Conservation (phyloP, 2,113 vertebrate genomes). For the Notothenia rossii region DNA sequence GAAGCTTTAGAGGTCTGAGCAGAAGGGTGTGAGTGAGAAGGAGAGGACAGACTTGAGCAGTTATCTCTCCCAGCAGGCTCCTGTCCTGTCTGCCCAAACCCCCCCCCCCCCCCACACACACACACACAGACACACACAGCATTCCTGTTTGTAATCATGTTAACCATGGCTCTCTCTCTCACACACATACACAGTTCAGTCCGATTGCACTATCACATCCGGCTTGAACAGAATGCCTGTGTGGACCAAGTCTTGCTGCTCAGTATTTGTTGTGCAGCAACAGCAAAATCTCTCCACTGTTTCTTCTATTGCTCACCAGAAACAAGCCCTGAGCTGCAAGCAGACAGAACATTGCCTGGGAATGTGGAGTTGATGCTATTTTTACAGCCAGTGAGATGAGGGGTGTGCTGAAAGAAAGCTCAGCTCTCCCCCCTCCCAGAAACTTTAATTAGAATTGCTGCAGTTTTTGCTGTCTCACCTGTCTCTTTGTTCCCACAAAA, state of each 20-base stretch:
- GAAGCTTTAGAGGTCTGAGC: constrained; percentile 80
- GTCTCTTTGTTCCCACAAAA: constrained; percentile 58
- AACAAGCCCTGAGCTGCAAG: constrained; percentile 64
- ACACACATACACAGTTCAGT: constrained; percentile 40
- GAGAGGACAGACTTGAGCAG: constrained; percentile 79
- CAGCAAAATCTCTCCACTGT: constrained; percentile 54
- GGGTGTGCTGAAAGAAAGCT: constrained; percentile 48
- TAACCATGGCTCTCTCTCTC: constrained; percentile 61
- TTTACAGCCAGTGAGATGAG: constrained; percentile 64
- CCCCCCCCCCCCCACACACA: constrained; percentile 25
- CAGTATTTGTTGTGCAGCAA: constrained; percentile 66
- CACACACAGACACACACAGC: constrained; percentile 20
- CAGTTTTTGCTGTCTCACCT: constrained; percentile 58
- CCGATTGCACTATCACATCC: constrained; percentile 46
- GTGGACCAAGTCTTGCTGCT: constrained; percentile 40
- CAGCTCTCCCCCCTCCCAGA: constrained; percentile 33
- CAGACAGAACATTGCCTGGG: constrained; percentile 57
- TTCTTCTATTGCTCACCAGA: constrained; percentile 65
- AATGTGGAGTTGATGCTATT: constrained; percentile 74
- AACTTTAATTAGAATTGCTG: constrained; percentile 68
- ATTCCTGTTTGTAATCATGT: constrained; percentile 71
- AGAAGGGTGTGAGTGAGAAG: constrained; percentile 78
- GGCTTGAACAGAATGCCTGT: constrained; percentile 50
- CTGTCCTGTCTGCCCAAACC: constrained; percentile 70
- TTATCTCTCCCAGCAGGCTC: constrained; percentile 81